These are phyloP conservation scores for Acyrthosiphon pisum DNA, from an alignment of 1,140 invertebrate genomes.

Conservation along the genomic window DNA sequence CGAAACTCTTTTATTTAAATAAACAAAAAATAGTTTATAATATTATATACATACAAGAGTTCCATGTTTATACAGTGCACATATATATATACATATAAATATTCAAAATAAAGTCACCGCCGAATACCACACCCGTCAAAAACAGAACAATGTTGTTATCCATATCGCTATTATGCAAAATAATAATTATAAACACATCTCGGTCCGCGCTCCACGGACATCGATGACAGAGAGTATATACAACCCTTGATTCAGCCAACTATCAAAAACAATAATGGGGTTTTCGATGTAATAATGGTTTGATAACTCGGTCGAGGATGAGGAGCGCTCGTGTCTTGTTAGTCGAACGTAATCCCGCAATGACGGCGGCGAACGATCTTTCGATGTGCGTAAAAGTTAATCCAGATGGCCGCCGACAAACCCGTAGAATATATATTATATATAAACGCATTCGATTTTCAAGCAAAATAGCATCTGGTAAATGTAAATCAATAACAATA, in stretches of 20 bases:
- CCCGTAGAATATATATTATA: background rate
- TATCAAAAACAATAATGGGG: slow-evolving; percentile 22
- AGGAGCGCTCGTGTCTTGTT: background rate
- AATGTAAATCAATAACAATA: background rate
- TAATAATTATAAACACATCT: slow-evolving; percentile 36
- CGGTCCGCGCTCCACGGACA: background rate
- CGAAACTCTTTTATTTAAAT: slow-evolving; percentile 30
- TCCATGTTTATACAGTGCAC: background rate
- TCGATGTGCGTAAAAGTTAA: background rate
- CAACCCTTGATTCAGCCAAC: background rate
- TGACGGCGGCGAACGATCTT: background rate
- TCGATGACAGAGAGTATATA: background rate
- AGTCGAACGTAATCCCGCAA: background rate
- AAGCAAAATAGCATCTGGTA: background rate
- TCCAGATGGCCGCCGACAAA: slow-evolving; percentile 11
- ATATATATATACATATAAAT: background rate
- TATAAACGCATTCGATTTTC: background rate
- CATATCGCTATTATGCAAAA: slow-evolving; percentile 41
- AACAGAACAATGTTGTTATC: slow-evolving; percentile 35
- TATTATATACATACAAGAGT: background rate
- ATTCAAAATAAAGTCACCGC: slow-evolving; percentile 26
- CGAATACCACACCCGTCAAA: slow-evolving; percentile 19
- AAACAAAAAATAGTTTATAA: background rate
- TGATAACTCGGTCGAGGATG: background rate
- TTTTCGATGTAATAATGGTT: slow-evolving; percentile 34